phyloP scores from a whole-genome alignment of 1,140 invertebrate species.

The Drosophila pallidifrons region DNA sequence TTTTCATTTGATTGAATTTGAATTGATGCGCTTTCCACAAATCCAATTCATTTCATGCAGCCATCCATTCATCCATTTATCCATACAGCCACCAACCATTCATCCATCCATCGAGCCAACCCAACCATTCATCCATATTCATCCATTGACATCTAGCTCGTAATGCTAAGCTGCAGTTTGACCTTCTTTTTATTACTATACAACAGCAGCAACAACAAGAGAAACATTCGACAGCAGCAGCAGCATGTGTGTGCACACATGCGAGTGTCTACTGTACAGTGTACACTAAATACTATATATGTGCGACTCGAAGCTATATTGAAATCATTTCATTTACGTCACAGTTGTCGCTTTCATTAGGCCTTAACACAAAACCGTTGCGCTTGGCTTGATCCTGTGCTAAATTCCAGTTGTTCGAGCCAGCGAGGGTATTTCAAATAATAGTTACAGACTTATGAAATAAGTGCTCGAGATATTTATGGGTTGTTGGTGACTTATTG shows the following conservation, averaged over 20 bases:
- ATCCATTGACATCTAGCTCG: constrained; percentile 12
- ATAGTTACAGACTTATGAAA: not conserved
- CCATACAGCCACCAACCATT: constrained; percentile 10
- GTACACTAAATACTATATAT: constrained; percentile 10
- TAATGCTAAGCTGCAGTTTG: constrained; percentile 47
- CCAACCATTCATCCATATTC: constrained; percentile 22
- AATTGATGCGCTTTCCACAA: constrained; percentile 38
- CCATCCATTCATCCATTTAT: constrained; percentile 24
- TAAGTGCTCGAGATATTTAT: not conserved
- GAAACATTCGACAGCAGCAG: not conserved
- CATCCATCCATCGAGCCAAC: not conserved
- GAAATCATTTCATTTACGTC: constrained; percentile 40
- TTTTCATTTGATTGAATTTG: constrained; percentile 63
- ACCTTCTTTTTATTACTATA: constrained; percentile 52
- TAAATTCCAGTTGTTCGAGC: constrained; percentile 30
- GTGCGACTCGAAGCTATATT: constrained; percentile 13
- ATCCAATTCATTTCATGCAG: constrained; percentile 37
- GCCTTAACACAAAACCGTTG: constrained; percentile 55
- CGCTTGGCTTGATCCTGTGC: constrained; percentile 48
- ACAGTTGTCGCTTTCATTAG: constrained; percentile 60
- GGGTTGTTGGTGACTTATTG: too few species aligned
- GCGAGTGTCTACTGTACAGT: constrained; percentile 8
- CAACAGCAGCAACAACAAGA: constrained; percentile 1
- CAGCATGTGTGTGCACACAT: constrained; percentile 5
- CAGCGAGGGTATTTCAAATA: constrained; percentile 13